Evolutionary conservation across 2,797 vertebrate species (phyloP), one percentile per base, ranked within the genome.

Genomic region (Ctenosaura bakeri): DNA sequence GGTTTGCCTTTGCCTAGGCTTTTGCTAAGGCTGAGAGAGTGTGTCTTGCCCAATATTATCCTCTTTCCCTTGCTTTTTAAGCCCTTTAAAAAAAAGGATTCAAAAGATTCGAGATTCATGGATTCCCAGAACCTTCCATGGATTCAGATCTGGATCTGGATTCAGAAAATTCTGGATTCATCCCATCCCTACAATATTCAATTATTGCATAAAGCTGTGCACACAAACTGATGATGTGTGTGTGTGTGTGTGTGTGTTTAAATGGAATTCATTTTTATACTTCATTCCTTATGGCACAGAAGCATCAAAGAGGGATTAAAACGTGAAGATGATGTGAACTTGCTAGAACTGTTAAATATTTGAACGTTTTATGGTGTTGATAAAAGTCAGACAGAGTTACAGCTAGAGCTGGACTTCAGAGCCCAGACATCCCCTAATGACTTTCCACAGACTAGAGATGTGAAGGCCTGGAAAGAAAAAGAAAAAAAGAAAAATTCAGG

Each of bases 241-340:
- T 46, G 42, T 46, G 62, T 24, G 35, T 56, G 22, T 29, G 20
- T 82, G 20, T 16, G 35, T 80, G 77, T 50, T 62, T 73, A 59
- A 77, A 85, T 29, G 10, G 16, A 22, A 71, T 56, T 88, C n/a
- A 35, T 59, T 90, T 86, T 77, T 66, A 32, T 71, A 59, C 62
- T 29, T 66, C n/a, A 56, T 86, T 35, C n/a, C 16, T 56, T 54
- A 16, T 56, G 78, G 52, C 35, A 22, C 52, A 56, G 62, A 54
- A 64, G n/a, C 38, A 35, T n/a, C 54, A 32, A 50, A 8, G 22
- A 69, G 1, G 38, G 20, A 46, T 83, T 66, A 69, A 81, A 54
- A 46, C n/a, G 46, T 16, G 46, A 54, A 56, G 2, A 78, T 56
- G n/a, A 32, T 35, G n/a, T 12, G n/a, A n/a, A 38, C 32, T 71